Percentiles rank a stretch among this genome's conserved stretches.
Evolutionary conservation across 2,113 vertebrate genomes (phyloP).

Genomic region (Phrynosoma blainvillii): DNA sequence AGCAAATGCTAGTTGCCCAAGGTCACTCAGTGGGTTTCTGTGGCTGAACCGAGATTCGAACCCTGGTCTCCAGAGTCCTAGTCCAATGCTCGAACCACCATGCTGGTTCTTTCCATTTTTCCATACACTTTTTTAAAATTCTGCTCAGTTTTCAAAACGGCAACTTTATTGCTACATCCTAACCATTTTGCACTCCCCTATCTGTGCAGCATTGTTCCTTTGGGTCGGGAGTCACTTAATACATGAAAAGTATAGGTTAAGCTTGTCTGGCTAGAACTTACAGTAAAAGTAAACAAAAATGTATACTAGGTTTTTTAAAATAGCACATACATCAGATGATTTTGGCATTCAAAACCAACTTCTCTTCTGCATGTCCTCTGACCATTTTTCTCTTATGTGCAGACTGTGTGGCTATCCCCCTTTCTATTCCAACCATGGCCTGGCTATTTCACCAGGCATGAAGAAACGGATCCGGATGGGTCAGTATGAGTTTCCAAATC

Average conservation of each 20-base stretch:
- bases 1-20: not conserved
- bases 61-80: too few relatives aligned
- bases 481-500: constrained; percentile 96
- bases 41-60: too few relatives aligned
- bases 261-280: not conserved
- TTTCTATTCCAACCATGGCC: constrained; percentile 97
- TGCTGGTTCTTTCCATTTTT: not conserved
- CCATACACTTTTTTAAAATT: not conserved
- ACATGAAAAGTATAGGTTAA: not conserved
- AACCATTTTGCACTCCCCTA: not conserved
- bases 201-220: not conserved
- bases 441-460: constrained; percentile 99
- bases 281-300: not conserved
- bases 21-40: too few relatives aligned
- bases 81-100: too few relatives aligned
- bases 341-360: not conserved
- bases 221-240: not conserved
- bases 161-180: not conserved
- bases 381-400: not conserved
- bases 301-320: not conserved
- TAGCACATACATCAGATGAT: not conserved
- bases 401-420: constrained; percentile 97
- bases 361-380: not conserved
- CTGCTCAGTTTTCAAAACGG: not conserved
- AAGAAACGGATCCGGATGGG: constrained; percentile 95